Percentiles rank a stretch among this genome's conserved stretches.
phyloP scores from a whole-genome alignment of 2,113 vertebrate genomes.

The Connochaetes taurinus region DNA sequence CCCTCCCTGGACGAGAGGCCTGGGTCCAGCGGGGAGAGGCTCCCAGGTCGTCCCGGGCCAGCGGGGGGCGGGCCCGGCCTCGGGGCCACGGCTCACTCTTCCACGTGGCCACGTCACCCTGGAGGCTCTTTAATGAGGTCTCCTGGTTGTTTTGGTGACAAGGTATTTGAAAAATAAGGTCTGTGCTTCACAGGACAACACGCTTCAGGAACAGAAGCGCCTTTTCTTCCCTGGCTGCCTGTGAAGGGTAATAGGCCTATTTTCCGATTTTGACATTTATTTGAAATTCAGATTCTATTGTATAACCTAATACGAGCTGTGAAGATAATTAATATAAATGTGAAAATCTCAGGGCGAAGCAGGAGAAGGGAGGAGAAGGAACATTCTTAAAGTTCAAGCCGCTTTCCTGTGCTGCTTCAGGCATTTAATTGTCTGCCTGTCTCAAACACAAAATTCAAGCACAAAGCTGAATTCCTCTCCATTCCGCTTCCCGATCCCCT shows the following conservation, averaged over 20 bases:
- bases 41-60: background rate
- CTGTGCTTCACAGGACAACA: slow-evolving; percentile 23
- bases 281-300: slow-evolving; percentile 55
- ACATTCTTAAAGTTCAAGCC: slow-evolving; percentile 66
- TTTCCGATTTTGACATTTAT: slow-evolving; percentile 59
- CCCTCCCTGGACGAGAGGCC: background rate
- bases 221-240: slow-evolving; percentile 26
- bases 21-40: background rate
- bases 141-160: background rate
- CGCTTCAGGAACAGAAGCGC: background rate
- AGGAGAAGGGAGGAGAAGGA: slow-evolving; percentile 26
- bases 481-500: slow-evolving; percentile 45
- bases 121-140: background rate
- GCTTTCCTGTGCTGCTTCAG: slow-evolving; percentile 1
- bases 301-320: slow-evolving; percentile 37
- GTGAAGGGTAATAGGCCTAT: slow-evolving; percentile 23
- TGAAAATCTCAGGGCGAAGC: slow-evolving; percentile 41
- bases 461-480: slow-evolving; percentile 32
- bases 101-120: background rate
- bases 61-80: fast-evolving
- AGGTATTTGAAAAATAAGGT: background rate
- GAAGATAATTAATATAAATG: slow-evolving; percentile 66
- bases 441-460: slow-evolving; percentile 60
- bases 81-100: fast-evolving
- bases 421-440: slow-evolving; percentile 69